phyloP scores from a whole-genome alignment of 2,797 vertebrate genomes.

The Acanthornis magna region DNA sequence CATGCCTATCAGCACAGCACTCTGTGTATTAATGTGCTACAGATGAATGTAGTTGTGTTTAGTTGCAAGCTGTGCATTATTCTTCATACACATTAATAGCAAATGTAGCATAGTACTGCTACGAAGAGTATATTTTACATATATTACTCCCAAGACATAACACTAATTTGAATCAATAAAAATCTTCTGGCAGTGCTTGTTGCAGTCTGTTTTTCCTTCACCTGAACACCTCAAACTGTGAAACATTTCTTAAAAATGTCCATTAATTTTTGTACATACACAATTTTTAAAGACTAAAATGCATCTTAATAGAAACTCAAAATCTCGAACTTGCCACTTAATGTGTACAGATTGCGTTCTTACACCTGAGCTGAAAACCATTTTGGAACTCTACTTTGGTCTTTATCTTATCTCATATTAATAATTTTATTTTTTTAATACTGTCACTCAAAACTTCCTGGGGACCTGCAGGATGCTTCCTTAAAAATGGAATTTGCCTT shows the following conservation, averaged over 20 bases:
- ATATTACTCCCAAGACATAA: not conserved
- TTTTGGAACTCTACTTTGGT: not conserved
- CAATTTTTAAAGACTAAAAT: not conserved
- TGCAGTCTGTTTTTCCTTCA: not conserved
- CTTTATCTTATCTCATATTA: not conserved
- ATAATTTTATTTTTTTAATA: not conserved
- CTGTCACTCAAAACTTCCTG: not conserved
- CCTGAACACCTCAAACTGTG: not conserved
- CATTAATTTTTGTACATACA: not conserved
- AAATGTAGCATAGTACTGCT: not conserved
- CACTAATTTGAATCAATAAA: slow-evolving; percentile 20
- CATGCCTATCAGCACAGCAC: not conserved
- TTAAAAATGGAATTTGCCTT: not conserved
- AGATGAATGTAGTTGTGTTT: not conserved
- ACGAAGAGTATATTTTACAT: not conserved
- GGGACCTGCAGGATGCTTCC: not conserved
- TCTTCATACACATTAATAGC: not conserved
- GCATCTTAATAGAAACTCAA: not conserved
- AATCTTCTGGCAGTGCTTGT: not conserved
- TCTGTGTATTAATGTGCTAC: not conserved
- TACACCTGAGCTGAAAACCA: not conserved
- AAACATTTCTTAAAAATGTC: not conserved
- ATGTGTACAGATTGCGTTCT: not conserved
- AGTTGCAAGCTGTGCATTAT: not conserved
- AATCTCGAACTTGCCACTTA: not conserved